These are phyloP conservation scores for Orthochromis malagaraziensis DNA, from an alignment of 2,113 vertebrate genomes.

Conservation along the genomic window DNA sequence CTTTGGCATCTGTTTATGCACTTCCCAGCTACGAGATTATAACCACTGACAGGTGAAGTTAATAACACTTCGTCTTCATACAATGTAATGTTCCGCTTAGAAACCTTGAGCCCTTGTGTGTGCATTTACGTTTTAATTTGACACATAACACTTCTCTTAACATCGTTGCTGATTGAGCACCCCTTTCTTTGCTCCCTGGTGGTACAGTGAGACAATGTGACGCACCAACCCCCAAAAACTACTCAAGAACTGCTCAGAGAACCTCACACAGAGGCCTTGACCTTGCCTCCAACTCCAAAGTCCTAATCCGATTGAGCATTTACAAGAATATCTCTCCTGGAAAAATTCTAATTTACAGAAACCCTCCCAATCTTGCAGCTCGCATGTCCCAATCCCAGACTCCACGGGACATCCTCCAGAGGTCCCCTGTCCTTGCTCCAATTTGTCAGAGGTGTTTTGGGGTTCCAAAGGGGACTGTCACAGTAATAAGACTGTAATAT, in stretches of 20 bases:
- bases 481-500: not conserved
- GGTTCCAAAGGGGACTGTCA: not conserved
- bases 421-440: not conserved
- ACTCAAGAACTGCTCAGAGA: not conserved
- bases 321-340: not conserved
- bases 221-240: not conserved
- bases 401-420: not conserved
- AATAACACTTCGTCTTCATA: not conserved
- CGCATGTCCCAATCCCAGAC: not conserved
- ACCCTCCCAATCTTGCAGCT: not conserved
- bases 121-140: not conserved
- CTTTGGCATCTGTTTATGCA: not conserved
- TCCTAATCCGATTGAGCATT: not conserved
- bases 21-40: not conserved
- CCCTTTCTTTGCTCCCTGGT: not conserved
- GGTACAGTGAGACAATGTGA: not conserved
- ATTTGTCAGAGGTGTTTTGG: not conserved
- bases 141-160: not conserved
- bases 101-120: not conserved
- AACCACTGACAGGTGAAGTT: not conserved
- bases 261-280: not conserved
- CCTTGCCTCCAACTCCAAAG: not conserved
- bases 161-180: not conserved
- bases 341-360: not conserved
- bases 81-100: not conserved